Conservation (phyloP, 2,797 vertebrate species). For the Bryconaethiops microstoma region DNA sequence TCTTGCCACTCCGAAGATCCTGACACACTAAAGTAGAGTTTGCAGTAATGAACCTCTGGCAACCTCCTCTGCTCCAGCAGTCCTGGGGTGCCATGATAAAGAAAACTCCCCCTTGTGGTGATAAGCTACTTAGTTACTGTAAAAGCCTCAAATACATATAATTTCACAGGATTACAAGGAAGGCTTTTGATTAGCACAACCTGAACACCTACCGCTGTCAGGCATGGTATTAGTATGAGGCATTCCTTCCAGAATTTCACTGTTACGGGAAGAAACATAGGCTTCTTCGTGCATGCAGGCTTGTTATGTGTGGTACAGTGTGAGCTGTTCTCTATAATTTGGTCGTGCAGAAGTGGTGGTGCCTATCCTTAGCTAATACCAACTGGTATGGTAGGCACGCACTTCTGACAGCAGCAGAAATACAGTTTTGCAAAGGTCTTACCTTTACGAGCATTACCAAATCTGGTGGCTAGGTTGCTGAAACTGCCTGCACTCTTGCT, state of each 20-base stretch:
- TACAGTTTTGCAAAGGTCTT: slow-evolving; percentile 13
- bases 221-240: slow-evolving; percentile 21
- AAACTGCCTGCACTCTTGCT: background rate
- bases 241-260: slow-evolving; percentile 18
- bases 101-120: slow-evolving; percentile 77
- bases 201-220: slow-evolving; percentile 28
- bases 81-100: slow-evolving; percentile 14
- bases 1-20: background rate
- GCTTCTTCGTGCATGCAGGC: background rate
- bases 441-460: slow-evolving; percentile 11
- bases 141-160: slow-evolving; percentile 34
- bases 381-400: slow-evolving; percentile 26
- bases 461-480: background rate
- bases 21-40: background rate
- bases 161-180: slow-evolving; percentile 35
- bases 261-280: slow-evolving; percentile 9
- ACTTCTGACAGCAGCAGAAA: slow-evolving; percentile 15
- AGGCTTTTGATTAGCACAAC: slow-evolving; percentile 25
- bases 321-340: slow-evolving; percentile 23
- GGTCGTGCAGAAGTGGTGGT: slow-evolving; percentile 21
- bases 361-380: slow-evolving; percentile 29
- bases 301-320: slow-evolving; percentile 33
- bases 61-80: background rate
- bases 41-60: background rate
- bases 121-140: slow-evolving; percentile 42